Base-by-base conservation (phyloP, 2,113 vertebrate species). In the Amphilophus citrinellus region DNA sequence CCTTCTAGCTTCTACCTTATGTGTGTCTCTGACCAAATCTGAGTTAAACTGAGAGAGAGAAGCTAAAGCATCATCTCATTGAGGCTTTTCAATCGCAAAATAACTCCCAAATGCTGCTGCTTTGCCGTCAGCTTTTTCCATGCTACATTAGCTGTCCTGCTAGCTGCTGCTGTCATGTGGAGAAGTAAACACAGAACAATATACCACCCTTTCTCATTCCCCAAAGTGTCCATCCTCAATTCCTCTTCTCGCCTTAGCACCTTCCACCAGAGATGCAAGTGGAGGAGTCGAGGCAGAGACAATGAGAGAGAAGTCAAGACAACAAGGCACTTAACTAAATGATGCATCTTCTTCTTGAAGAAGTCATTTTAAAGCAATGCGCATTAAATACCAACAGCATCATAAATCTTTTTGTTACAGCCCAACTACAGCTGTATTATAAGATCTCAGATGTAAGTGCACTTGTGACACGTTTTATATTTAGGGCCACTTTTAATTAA, bases 141-240 rank as follows among this genome's bases (percentile, higher is more conserved):
- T 50, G 65, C 65, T 30, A 71, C 42, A 30, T 50, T 71, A 71
- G 42, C 42, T 50, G 5, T 20, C 42, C 66, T 71, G 17, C 24
- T 71, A 20, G 44, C 66, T 53, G 44, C 66, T 71, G 44, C 44
- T 71, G 17, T 53, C 68, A 56, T 53, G 66, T 2, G 6, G 66
- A 22, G 50, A 71, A 71, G 47, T 73, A 56, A 73, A 53, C 66
- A 53, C 47, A 73, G 47, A 73, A 73, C 44, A 71, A 71, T 27
- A 50, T 30, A 71, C 42, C 66, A 10, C 24, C 44, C 10, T 20
- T 17, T 71, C 47, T 24, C 50, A 71, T 71, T 50, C 47, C 44
- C 66, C 66, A 20, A 50, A 71, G 9, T 3, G 3, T 17, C 42
- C 66, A 71, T 32, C 10, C 9, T 71, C 44, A 30, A 7, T 32